phyloP scores from a whole-genome alignment of 2,888 invertebrate species.

The Strigamia transsilvanica region DNA sequence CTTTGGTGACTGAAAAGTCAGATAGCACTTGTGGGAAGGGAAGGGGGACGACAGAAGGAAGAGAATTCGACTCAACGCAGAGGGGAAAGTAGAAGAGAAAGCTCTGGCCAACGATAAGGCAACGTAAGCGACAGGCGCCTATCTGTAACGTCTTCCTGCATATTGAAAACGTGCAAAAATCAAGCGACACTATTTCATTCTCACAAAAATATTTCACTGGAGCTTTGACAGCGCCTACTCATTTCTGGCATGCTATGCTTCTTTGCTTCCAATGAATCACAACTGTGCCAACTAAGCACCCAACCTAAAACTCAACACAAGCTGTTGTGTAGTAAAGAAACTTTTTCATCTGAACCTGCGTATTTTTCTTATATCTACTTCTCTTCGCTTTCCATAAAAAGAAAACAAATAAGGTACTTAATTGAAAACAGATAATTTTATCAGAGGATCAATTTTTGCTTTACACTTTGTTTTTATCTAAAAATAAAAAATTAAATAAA shows the following conservation, averaged over 20 bases:
- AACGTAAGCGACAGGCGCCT: slow-evolving; percentile 40
- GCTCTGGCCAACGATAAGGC: slow-evolving; percentile 46
- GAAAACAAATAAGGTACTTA: not conserved
- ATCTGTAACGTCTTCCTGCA: slow-evolving; percentile 53
- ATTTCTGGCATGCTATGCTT: slow-evolving; percentile 24
- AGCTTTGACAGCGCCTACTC: slow-evolving; percentile 40
- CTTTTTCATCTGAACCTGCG: slow-evolving; percentile 21
- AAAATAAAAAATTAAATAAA: not conserved
- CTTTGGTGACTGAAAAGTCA: slow-evolving; percentile 44
- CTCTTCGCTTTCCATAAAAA: not conserved
- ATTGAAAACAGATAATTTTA: not conserved
- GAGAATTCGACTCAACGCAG: slow-evolving; percentile 7
- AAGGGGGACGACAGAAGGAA: slow-evolving; percentile 1
- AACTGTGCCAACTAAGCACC: slow-evolving; percentile 49
- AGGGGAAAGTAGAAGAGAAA: slow-evolving; percentile 21
- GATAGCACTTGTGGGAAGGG: slow-evolving; percentile 35
- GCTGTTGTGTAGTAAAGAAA: slow-evolving; percentile 38
- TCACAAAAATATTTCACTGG: slow-evolving; percentile 7
- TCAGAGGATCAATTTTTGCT: not conserved
- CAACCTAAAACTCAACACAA: slow-evolving; percentile 36
- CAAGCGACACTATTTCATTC: slow-evolving; percentile 17
- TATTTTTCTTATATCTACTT: not conserved
- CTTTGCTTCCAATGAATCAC: slow-evolving; percentile 42
- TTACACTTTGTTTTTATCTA: not conserved
- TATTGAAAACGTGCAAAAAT: slow-evolving; percentile 50